These are phyloP conservation scores for Araneus ventricosus DNA, from an alignment of 1,140 invertebrate species.

Conservation along the genomic window DNA sequence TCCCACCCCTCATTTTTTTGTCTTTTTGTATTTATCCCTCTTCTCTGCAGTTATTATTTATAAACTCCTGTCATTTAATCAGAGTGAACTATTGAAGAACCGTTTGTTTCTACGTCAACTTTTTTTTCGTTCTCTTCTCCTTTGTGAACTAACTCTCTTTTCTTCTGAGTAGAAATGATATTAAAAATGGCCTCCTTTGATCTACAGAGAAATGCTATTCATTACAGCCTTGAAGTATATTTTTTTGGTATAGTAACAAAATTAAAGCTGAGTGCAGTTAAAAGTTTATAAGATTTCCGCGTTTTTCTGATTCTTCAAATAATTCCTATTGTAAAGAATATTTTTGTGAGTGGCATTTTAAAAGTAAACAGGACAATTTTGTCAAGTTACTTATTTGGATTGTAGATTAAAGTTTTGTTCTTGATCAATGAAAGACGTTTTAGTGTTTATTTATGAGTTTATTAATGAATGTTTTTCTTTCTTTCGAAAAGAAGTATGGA, in stretches of 20 bases:
- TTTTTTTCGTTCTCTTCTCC: not conserved
- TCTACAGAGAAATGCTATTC: conserved; percentile 15
- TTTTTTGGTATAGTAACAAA: not conserved
- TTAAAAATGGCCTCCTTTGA: conserved; percentile 33
- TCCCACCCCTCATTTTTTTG: not conserved
- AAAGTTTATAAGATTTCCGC: not conserved
- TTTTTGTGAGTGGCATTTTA: conserved; percentile 23
- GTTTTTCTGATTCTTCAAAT: not conserved
- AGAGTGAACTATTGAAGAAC: conserved; percentile 50
- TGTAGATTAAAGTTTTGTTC: not conserved
- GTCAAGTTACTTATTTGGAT: not conserved
- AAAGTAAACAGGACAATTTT: not conserved
- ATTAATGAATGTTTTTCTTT: not conserved
- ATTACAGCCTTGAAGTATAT: not conserved
- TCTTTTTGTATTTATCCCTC: not conserved
- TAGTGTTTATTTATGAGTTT: not conserved
- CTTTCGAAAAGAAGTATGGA: not conserved
- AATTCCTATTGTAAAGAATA: not conserved
- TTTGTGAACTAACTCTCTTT: not conserved
- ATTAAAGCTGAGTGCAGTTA: not conserved
- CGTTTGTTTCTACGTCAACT: not conserved
- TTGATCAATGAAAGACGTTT: not conserved
- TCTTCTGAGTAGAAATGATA: not conserved
- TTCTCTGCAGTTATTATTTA: conserved; percentile 46
- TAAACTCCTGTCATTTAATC: conserved; percentile 58